A percentile compares a stretch with the other conserved stretches of the same genome.
phyloP scores from a whole-genome alignment of 2,888 invertebrate species.

The Trachelus troglodyta region DNA sequence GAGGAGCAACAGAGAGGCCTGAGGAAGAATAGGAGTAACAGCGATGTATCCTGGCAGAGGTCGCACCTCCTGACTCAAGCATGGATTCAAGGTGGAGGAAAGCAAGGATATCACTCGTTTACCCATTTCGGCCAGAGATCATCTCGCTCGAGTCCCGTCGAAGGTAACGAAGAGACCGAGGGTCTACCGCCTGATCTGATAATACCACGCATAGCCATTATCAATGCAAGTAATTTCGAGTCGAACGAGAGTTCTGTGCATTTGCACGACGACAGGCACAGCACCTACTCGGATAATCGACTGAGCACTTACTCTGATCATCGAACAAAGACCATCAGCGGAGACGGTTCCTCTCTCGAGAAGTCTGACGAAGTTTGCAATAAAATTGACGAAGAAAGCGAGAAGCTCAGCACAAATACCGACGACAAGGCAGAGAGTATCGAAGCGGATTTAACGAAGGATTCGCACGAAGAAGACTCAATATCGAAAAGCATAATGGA shows the following conservation, averaged over 20 bases:
- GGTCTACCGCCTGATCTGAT: conserved; percentile 39
- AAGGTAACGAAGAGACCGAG: neutral
- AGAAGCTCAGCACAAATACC: conserved; percentile 27
- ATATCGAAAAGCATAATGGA: neutral
- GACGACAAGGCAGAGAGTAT: neutral
- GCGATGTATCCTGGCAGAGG: conserved; percentile 59
- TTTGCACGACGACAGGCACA: conserved; percentile 41
- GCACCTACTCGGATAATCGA: conserved; percentile 40
- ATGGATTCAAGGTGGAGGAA: conserved; percentile 48
- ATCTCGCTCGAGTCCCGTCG: conserved; percentile 34
- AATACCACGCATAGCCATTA: conserved; percentile 61
- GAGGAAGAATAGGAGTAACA: conserved; percentile 54
- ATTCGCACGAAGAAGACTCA: neutral
- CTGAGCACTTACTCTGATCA: conserved; percentile 44
- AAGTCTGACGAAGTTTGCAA: conserved; percentile 48
- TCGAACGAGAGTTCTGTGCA: conserved; percentile 61
- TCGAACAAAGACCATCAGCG: conserved; percentile 53
- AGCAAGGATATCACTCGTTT: conserved; percentile 48
- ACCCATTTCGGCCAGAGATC: conserved; percentile 32
- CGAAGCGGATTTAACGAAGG: neutral
- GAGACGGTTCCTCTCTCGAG: conserved; percentile 51
- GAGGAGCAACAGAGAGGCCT: conserved; percentile 30
- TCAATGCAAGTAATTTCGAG: conserved; percentile 61
- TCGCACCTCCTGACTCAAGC: conserved; percentile 51
- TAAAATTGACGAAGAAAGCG: conserved; percentile 41